These are phyloP conservation scores for Pampusana beccarii DNA, from an alignment of 2,113 vertebrate species.

Conservation along the genomic window DNA sequence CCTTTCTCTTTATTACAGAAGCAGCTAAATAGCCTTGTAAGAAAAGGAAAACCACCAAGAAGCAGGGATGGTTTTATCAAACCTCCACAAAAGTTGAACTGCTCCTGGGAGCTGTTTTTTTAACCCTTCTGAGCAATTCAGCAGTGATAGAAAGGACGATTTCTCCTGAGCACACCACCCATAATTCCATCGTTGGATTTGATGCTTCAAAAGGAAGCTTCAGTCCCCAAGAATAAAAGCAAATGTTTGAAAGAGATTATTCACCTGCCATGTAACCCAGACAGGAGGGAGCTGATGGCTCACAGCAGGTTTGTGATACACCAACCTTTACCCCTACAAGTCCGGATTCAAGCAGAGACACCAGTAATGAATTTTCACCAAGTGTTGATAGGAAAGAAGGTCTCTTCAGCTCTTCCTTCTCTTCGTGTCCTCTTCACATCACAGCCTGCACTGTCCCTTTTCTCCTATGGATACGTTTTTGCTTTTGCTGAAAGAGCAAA, in stretches of 20 bases:
- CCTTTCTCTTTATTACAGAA: not conserved
- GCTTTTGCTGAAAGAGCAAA: not conserved
- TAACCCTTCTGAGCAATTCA: not conserved
- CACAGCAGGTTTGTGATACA: not conserved
- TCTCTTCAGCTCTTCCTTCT: not conserved
- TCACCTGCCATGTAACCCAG: not conserved
- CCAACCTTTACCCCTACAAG: not conserved
- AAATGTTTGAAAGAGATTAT: conserved; percentile 7
- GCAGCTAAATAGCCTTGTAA: not conserved
- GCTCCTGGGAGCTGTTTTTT: not conserved
- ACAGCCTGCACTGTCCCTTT: not conserved
- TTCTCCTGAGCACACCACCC: not conserved
- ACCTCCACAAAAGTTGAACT: not conserved
- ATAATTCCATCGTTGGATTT: not conserved
- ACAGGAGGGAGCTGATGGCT: not conserved
- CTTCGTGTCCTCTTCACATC: not conserved
- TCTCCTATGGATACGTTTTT: rapidly evolving
- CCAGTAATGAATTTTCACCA: not conserved
- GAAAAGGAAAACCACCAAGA: conserved; percentile 20
- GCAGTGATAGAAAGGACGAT: not conserved
- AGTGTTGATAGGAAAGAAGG: not conserved
- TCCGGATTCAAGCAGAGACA: not conserved
- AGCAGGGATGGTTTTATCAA: conserved; percentile 3
- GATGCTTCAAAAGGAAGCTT: conserved; percentile 6
- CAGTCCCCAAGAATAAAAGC: not conserved